Percentiles rank a stretch among this genome's conserved stretches.
These are phyloP conservation scores for Mionectes olivaceus DNA, from an alignment of 2,797 vertebrate species.

Conservation along the genomic window DNA sequence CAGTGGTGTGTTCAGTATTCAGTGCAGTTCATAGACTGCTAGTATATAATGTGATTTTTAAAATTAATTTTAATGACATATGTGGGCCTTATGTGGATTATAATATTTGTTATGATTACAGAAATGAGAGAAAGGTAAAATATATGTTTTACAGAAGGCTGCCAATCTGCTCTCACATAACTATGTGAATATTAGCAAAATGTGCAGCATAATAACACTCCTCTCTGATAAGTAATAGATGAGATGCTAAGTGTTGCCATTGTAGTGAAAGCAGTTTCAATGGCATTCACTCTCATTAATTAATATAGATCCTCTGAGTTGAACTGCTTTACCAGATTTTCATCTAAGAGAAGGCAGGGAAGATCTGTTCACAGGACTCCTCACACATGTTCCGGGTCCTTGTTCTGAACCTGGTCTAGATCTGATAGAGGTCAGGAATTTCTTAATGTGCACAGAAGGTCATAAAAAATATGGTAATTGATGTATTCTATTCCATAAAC, in stretches of 20 bases:
- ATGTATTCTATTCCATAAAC: neutral
- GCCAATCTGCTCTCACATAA: neutral
- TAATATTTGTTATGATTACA: neutral
- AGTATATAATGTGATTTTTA: neutral
- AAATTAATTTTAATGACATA: neutral
- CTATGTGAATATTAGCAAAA: neutral
- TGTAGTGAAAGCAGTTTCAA: neutral
- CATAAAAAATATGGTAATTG: neutral
- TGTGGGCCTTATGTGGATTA: neutral
- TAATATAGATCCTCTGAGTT: neutral
- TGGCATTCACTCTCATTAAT: neutral
- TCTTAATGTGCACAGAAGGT: neutral
- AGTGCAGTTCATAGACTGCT: neutral
- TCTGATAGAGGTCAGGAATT: neutral
- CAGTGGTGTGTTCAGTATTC: neutral
- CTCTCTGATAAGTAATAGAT: neutral
- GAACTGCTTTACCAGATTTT: neutral
- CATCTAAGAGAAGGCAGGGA: neutral
- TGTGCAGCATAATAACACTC: neutral
- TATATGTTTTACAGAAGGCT: neutral
- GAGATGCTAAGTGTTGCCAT: neutral
- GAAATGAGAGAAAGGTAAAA: neutral
- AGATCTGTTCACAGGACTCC: neutral
- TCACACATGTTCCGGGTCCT: neutral
- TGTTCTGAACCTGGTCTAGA: neutral